phyloP scores from a whole-genome alignment of 2,888 invertebrate species.

The Eulithis prunata region DNA sequence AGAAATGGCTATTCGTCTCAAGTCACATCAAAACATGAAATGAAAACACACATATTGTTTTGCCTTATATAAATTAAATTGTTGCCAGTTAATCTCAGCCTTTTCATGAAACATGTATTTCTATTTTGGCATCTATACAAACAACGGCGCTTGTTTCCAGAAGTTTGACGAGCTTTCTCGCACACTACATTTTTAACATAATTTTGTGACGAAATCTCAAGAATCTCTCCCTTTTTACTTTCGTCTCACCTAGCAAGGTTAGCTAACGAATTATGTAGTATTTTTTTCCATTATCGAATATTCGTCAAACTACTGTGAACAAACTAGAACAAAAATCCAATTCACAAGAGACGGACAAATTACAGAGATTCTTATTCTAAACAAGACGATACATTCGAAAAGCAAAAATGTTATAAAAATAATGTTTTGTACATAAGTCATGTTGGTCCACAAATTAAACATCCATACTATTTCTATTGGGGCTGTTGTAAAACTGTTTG shows the following conservation, averaged over 20 bases:
- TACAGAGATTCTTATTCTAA: conserved; percentile 52
- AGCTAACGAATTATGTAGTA: no score
- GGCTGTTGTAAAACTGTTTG: not conserved
- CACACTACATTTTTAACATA: no score
- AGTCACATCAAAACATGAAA: conserved; percentile 8
- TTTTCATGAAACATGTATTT: conserved; percentile 22
- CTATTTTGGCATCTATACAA: conserved; percentile 56
- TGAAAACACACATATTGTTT: conserved; percentile 10
- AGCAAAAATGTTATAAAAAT: conserved; percentile 61
- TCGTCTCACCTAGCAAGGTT: no score
- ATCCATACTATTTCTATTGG: conserved; percentile 17
- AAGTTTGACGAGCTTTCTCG: not conserved
- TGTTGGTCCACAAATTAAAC: conserved; percentile 58
- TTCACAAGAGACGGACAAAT: conserved; percentile 30
- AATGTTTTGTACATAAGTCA: conserved; percentile 46
- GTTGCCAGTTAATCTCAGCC: conserved; percentile 20
- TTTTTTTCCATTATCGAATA: no score
- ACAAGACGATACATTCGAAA: conserved; percentile 49
- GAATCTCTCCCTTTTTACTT: no score
- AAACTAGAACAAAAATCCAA: conserved; percentile 12
- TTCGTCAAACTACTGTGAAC: not conserved
- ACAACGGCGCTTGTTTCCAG: conserved; percentile 21
- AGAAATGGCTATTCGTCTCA: conserved; percentile 7
- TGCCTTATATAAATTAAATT: conserved; percentile 3
- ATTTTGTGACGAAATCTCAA: no score